Percentiles rank a stretch among this genome's conserved stretches.
phyloP scores from a whole-genome alignment of 1,140 invertebrate species.

The Chironomus striatipennis region DNA sequence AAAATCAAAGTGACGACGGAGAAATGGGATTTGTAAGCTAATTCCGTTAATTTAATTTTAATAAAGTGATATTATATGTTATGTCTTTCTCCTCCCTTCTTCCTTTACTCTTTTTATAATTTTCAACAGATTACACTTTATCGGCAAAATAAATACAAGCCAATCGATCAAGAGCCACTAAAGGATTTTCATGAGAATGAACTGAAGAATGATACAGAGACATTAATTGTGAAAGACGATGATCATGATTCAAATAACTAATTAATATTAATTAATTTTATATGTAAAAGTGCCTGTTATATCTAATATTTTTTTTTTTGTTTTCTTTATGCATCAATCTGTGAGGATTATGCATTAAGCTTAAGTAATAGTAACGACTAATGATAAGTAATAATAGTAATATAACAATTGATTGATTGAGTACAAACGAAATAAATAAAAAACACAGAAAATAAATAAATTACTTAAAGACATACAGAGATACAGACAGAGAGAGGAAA shows the following conservation, averaged over 20 bases:
- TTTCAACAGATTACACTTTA: neutral
- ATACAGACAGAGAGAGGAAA: neutral
- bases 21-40: slow-evolving; percentile 7
- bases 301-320: neutral
- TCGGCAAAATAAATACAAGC: neutral
- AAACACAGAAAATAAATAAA: slow-evolving; percentile 4
- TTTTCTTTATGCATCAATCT: neutral
- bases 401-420: slow-evolving; percentile 15
- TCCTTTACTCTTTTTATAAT: neutral
- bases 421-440: slow-evolving; percentile 3
- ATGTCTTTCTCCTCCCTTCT: neutral
- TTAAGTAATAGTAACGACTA: neutral
- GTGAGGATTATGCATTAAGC: neutral
- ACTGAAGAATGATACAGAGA: neutral
- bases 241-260: neutral
- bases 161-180: neutral
- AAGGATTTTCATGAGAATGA: neutral
- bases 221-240: neutral
- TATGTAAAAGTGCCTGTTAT: neutral
- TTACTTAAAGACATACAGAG: neutral
- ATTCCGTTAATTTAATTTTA: neutral
- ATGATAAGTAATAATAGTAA: neutral
- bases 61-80: neutral
- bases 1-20: neutral
- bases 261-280: neutral